Evolutionary conservation across 2,113 vertebrate genomes (phyloP).

Genomic region (Lamprologus sp.): DNA sequence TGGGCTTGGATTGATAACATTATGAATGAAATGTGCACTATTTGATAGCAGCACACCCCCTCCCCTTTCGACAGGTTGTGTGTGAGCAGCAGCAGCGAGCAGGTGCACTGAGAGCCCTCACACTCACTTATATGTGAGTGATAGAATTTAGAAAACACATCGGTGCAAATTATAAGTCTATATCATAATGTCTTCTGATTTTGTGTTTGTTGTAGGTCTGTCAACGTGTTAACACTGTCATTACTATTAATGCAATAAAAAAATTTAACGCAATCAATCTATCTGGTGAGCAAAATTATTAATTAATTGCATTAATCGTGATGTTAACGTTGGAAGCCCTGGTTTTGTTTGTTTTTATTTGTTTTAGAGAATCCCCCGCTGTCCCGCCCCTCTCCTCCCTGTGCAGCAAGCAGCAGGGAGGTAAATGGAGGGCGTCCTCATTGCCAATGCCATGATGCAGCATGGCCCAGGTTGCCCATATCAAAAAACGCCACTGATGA

Average conservation of each 20-base stretch:
- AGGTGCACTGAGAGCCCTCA: not conserved
- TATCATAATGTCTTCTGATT: not conserved
- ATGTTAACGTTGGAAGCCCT: not conserved
- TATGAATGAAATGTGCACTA: not conserved
- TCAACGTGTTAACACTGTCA: not conserved
- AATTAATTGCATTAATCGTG: not conserved
- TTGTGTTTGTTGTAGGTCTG: not conserved
- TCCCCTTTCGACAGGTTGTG: not conserved
- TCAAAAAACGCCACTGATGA: not conserved
- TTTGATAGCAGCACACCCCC: not conserved
- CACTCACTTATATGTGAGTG: not conserved
- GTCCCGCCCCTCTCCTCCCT: not conserved
- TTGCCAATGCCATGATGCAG: not conserved
- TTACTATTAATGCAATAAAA: not conserved
- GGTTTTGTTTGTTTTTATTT: not conserved
- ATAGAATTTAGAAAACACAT: not conserved
- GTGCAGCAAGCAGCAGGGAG: not conserved
- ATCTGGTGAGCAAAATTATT: not conserved
- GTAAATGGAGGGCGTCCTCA: not conserved
- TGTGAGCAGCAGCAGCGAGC: not conserved
- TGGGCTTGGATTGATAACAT: not conserved
- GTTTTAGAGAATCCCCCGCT: not conserved
- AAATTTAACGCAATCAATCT: accelerated
- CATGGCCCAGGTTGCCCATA: not conserved
- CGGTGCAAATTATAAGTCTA: not conserved